These are phyloP conservation scores for Liolophura sinensis DNA, from an alignment of 1,140 invertebrate species.

Conservation along the genomic window DNA sequence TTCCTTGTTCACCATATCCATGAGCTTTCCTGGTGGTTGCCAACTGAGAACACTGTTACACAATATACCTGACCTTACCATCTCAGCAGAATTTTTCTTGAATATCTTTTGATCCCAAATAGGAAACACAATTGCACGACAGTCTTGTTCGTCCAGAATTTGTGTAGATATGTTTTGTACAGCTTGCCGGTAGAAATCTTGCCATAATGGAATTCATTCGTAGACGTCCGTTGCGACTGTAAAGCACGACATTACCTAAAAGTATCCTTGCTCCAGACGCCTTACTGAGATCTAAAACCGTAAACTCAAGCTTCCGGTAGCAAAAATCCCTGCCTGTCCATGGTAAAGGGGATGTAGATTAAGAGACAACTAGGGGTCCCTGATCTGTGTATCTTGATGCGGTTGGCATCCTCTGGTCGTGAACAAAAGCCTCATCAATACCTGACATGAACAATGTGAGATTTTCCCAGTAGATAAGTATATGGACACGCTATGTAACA, in stretches of 20 bases:
- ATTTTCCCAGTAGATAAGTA: not conserved
- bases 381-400: not conserved
- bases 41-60: too few relatives aligned
- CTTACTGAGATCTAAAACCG: not conserved
- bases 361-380: not conserved
- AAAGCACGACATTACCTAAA: not conserved
- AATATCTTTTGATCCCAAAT: too few relatives aligned
- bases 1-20: too few relatives aligned
- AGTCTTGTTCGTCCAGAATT: too few relatives aligned
- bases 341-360: not conserved
- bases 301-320: not conserved
- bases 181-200: too few relatives aligned
- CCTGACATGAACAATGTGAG: not conserved
- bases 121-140: too few relatives aligned
- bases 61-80: too few relatives aligned
- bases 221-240: not conserved
- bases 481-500: slow-evolving; percentile 2
- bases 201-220: too few relatives aligned
- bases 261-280: slow-evolving; percentile 2
- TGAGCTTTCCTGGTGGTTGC: too few relatives aligned
- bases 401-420: not conserved
- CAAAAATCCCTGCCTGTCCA: not conserved
- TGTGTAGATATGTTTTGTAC: too few relatives aligned
- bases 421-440: slow-evolving; percentile 3
- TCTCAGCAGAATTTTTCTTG: too few relatives aligned